Evolutionary conservation across 2,888 invertebrate species (phyloP).

Genomic region (Drosophila prolongata): DNA sequence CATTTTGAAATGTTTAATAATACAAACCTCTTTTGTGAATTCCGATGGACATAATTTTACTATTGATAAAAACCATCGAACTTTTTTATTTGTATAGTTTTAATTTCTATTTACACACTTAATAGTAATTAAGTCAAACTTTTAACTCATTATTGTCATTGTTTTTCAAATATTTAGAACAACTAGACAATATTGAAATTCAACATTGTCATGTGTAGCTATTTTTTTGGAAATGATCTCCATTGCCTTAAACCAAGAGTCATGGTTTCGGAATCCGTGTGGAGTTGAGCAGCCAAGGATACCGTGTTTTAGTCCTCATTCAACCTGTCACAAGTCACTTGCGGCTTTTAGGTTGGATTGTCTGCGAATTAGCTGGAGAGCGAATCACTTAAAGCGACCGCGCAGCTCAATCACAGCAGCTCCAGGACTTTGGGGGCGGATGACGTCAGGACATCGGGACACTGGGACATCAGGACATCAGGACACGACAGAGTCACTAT

Average conservation of each 20-base stretch:
- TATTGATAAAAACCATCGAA: too few relatives aligned
- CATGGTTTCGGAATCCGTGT: too few relatives aligned
- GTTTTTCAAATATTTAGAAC: too few relatives aligned
- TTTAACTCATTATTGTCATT: too few relatives aligned
- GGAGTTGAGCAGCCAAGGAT: too few relatives aligned
- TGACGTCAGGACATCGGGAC: conserved; percentile 18
- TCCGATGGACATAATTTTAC: too few relatives aligned
- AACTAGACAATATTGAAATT: too few relatives aligned
- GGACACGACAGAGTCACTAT: conserved; percentile 41
- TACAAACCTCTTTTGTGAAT: too few relatives aligned
- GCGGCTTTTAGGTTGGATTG: conserved; percentile 60
- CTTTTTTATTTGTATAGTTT: too few relatives aligned
- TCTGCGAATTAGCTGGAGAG: conserved; percentile 73
- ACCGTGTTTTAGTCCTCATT: neutral
- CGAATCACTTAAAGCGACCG: conserved; percentile 66
- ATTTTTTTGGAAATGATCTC: neutral
- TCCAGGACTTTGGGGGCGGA: neutral
- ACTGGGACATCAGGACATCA: conserved; percentile 7
- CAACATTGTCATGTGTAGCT: neutral
- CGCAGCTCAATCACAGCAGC: conserved; percentile 57
- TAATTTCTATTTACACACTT: too few relatives aligned
- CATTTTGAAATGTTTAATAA: neutral
- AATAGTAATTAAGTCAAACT: too few relatives aligned
- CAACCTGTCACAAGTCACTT: conserved; percentile 46
- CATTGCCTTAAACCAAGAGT: too few relatives aligned